Base-by-base conservation (phyloP, 92 coral and sea anemone genomes). In the Epizoanthus stellaris region DNA sequence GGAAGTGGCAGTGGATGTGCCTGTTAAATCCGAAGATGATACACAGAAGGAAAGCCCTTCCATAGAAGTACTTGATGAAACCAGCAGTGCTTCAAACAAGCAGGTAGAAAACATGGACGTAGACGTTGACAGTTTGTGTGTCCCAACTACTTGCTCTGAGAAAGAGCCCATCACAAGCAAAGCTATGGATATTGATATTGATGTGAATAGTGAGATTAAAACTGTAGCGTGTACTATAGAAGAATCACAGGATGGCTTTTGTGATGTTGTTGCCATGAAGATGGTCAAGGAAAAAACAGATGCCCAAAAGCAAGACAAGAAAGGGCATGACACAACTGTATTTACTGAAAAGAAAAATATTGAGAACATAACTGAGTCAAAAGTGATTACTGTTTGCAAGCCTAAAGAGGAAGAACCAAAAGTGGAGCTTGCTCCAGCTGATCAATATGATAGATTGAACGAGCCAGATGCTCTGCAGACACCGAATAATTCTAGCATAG, bases 111-210 rank as follows among this genome's bases (percentile, higher is more conserved):
- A 11, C 60, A 43, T n/a, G 83, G 60, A 40, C 40, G 73, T 45
- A 62, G 72, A 45, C 11, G 47, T 12, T 40, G 82, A 11, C 56
- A 52, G 56, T 61, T 25, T 7, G 0, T 11, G 19, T 12, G 3
- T 66, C 42, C 14, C 80, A 53, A 3, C 80, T 10, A 3, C 25
- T 42, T 15, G 15, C 20, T 54, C 72, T 3, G 23, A 38, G 52
- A 43, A 79, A 40, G 83, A 62, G 47, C 47, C 53, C 3, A 16
- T 39, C 25, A 4, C 53, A 60, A 36, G 61, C 11, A 38, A 76
- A 36, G 38, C 38, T 12, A 59, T 76, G 82, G 82, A 76, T 14
- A 59, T 30, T 77, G 53, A 47, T 47, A 10, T 42, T 77, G 16
- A 59, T 57, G 67, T 76, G 47, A 67, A 2, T 3, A 67, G 73